These are phyloP conservation scores for Holacanthus passer DNA, from an alignment of 2,113 vertebrate species.

Conservation along the genomic window DNA sequence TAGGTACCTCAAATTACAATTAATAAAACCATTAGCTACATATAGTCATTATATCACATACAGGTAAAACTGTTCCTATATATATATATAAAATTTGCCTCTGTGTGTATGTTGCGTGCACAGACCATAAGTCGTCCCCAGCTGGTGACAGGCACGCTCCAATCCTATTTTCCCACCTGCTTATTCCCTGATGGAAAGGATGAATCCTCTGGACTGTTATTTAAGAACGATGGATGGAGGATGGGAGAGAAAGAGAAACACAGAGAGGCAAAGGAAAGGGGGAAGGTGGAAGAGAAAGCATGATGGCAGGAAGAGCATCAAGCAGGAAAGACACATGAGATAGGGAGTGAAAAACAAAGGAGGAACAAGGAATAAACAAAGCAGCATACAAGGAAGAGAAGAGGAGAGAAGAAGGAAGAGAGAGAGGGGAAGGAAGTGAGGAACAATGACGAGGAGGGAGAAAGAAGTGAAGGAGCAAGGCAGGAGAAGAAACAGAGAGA, in stretches of 20 bases:
- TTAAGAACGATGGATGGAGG: slow-evolving; percentile 83
- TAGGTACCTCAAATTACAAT: not conserved
- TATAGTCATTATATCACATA: not conserved
- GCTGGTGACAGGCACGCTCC: slow-evolving; percentile 78
- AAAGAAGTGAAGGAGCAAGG: not conserved
- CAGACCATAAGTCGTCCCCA: slow-evolving; percentile 67
- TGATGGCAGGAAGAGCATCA: not conserved
- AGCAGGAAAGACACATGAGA: not conserved
- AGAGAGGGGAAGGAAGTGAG: not conserved
- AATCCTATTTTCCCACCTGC: slow-evolving; percentile 78
- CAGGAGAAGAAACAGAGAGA: not conserved
- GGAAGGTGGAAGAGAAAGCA: not conserved
- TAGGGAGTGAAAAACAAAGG: slow-evolving; percentile 13
- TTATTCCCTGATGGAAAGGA: slow-evolving; percentile 78
- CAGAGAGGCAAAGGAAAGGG: not conserved
- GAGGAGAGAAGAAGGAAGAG: not conserved
- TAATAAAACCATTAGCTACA: not conserved
- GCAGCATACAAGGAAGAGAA: not conserved
- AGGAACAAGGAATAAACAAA: slow-evolving; percentile 16
- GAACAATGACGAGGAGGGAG: not conserved
- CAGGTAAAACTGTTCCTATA: no score
- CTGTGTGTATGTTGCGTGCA: slow-evolving; percentile 50
- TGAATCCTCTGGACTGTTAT: slow-evolving; percentile 81
- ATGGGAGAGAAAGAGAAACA: slow-evolving; percentile 39
- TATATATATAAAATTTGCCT: slow-evolving; percentile 31